Conservation (phyloP, 2,113 vertebrate species). For the Oophaga pumilio region DNA sequence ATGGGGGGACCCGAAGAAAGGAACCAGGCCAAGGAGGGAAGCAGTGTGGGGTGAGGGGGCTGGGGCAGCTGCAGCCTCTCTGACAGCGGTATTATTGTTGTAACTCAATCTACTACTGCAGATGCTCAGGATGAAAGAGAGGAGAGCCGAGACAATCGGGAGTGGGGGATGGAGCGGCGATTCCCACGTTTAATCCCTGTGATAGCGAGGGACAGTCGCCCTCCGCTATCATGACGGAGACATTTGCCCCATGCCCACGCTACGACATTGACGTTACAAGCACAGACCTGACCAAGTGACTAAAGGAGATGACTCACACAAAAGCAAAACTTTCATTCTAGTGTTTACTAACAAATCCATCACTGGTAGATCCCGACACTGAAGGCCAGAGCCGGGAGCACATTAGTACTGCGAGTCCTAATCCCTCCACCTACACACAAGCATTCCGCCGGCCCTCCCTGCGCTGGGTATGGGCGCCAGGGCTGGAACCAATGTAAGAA, state of each 20-base stretch:
- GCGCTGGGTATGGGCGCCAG: too few species aligned
- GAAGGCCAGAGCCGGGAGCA: background rate
- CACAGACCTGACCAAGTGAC: background rate
- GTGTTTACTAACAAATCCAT: slow-evolving; percentile 8
- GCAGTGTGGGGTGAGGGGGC: slow-evolving; percentile 24
- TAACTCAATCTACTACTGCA: slow-evolving; percentile 56
- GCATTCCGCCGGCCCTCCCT: background rate
- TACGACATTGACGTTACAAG: background rate
- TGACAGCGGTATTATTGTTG: slow-evolving; percentile 53
- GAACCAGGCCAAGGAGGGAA: background rate
- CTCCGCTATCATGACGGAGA: background rate
- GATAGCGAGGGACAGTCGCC: background rate
- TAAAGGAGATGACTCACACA: background rate
- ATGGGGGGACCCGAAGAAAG: slow-evolving; percentile 25
- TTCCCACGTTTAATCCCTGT: slow-evolving; percentile 53
- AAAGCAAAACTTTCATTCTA: background rate
- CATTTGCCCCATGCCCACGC: background rate
- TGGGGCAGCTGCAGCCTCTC: slow-evolving; percentile 49
- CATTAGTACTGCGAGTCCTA: background rate
- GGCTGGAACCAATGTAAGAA: too few species aligned
- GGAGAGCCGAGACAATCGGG: slow-evolving; percentile 44
- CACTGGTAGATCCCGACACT: background rate
- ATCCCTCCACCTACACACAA: background rate
- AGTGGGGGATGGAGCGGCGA: slow-evolving; percentile 30
- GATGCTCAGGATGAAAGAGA: slow-evolving; percentile 54